Evolutionary conservation across 2,113 vertebrate genomes (phyloP).

Genomic region (Tragelaphus strepsiceros): DNA sequence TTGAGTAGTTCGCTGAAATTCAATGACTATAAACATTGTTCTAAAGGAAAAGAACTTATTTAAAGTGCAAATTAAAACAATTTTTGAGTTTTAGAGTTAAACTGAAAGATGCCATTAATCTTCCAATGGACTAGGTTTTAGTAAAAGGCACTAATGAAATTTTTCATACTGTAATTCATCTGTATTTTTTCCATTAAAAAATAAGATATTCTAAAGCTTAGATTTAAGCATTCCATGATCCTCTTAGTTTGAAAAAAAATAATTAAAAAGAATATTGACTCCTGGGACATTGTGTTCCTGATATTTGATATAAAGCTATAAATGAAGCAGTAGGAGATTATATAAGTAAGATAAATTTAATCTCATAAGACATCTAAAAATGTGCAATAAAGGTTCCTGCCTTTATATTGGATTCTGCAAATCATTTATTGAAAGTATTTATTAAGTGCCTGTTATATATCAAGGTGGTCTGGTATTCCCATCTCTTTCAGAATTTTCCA

Average conservation of each 20-base stretch:
- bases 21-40: conserved; percentile 17
- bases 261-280: background rate
- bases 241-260: background rate
- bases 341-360: background rate
- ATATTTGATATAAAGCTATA: background rate
- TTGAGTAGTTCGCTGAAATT: conserved; percentile 23
- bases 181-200: background rate
- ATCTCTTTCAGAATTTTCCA: too few relatives aligned
- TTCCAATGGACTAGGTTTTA: background rate
- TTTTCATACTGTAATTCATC: background rate
- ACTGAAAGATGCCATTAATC: background rate
- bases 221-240: background rate
- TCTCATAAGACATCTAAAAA: background rate
- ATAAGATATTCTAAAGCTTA: background rate
- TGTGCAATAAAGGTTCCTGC: background rate
- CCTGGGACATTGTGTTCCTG: background rate
- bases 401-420: background rate
- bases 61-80: conserved; percentile 19
- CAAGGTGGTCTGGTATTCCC: background rate
- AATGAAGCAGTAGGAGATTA: background rate
- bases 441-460: background rate
- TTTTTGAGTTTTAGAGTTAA: conserved; percentile 41
- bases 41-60: background rate
- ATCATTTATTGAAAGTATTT: background rate
- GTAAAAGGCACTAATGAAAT: background rate